Base-by-base conservation (phyloP, 2,888 invertebrate genomes). In the Altica lythri region DNA sequence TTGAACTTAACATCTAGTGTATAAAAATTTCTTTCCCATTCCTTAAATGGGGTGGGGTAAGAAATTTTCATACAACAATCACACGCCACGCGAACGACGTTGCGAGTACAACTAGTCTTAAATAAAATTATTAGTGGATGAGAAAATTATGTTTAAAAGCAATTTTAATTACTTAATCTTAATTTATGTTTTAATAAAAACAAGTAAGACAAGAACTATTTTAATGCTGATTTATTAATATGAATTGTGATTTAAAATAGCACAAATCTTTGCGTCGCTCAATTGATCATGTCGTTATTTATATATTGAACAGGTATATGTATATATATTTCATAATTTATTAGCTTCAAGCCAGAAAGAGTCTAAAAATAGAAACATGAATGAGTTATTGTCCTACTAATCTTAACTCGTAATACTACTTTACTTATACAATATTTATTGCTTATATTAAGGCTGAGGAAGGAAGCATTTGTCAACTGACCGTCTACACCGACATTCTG, bases 351-450 rank as follows among this genome's bases (percentile, higher is more conserved):
- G 22, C 19, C 13, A 22, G 19, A 25, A 40, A 40, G 22, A 25
- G 9, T 22, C 40, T 40, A 40, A 40, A 40, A 40, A 40, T 40
- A 40, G 40, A 40, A 40, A 22, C 40, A 40, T 40, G 40, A 40
- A 40, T 40, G 40, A 40, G 12, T 40, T 25, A 40, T 40, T 40
- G 40, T 40, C 22, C 40, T 40, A 40, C 40, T 40, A 40, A 40
- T 40, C 40, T 40, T 19, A 10, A 18, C 40, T 40, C 14, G 40
- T 22, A 25, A 40, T 40, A 40, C 22, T 25, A 40, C 25, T 22
- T n/a, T 40, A 22, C 25, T 22, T 22, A 25, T 25, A n/a, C 29
- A 10, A n/a, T 40, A 40, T 40, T 40, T 40, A 40, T 40, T 14
- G 22, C 40, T 14, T 13, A 40, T 40, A 40, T 40, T 25, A 25